These are phyloP conservation scores for Tetrao urogallus DNA, from an alignment of 2,113 vertebrate species.

Conservation along the genomic window DNA sequence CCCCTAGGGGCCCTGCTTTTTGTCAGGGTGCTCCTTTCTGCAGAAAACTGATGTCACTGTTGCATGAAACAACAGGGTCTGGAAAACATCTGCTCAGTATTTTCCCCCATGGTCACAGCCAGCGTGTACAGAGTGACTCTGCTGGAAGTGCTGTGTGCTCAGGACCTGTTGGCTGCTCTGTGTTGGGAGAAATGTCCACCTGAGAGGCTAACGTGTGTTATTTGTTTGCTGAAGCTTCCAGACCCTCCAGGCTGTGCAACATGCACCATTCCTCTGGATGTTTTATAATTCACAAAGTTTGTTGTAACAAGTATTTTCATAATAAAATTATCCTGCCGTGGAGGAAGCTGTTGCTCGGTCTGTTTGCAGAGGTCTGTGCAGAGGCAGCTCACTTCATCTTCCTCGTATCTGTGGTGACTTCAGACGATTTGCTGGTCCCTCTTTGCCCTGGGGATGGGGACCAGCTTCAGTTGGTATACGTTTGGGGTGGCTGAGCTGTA, in stretches of 20 bases:
- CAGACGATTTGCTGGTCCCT: not conserved
- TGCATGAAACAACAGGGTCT: fast-evolving
- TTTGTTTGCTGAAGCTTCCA: not conserved
- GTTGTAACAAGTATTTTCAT: not conserved
- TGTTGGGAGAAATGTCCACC: not conserved
- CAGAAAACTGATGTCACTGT: not conserved
- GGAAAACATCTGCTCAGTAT: not conserved
- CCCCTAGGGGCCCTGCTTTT: not conserved
- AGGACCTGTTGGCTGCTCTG: not conserved
- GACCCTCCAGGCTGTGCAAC: fast-evolving
- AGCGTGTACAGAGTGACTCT: not conserved
- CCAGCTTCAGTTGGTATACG: not conserved
- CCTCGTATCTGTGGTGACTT: not conserved
- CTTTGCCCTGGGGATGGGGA: not conserved
- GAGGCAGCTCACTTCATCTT: not conserved
- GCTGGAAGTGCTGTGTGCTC: not conserved
- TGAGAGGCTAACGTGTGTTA: not conserved
- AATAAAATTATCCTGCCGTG: not conserved
- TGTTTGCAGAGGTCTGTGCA: not conserved
- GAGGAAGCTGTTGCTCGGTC: not conserved
- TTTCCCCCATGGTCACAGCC: not conserved
- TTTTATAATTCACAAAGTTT: not conserved
- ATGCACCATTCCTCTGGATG: fast-evolving
- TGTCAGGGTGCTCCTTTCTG: not conserved
- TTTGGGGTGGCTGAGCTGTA: not conserved